Evolutionary conservation across 2,888 invertebrate genomes (phyloP).

Genomic region (Lithophane ornitopus): DNA sequence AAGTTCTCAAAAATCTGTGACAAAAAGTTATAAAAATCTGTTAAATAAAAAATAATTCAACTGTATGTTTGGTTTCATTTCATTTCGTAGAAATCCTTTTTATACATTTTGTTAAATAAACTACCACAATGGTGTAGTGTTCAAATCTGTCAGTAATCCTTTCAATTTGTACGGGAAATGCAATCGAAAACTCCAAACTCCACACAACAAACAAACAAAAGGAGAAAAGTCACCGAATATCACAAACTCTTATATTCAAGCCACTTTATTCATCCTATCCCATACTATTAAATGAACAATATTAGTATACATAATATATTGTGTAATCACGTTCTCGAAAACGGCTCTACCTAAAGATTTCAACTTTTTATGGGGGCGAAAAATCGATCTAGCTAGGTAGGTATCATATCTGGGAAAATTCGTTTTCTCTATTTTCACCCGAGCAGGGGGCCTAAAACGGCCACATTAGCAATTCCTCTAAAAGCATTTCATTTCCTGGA

Average conservation of each 20-base stretch:
- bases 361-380: too few species aligned
- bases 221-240: background rate
- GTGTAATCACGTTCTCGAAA: too few species aligned
- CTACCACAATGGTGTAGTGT: background rate
- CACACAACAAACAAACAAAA: background rate
- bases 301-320: too few species aligned
- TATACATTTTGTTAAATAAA: background rate
- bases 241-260: background rate
- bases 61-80: conserved; percentile 72
- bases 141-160: background rate
- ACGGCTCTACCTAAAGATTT: too few species aligned
- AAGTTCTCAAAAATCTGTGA: conserved; percentile 70
- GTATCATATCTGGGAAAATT: too few species aligned
- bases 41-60: conserved; percentile 88
- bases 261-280: too few species aligned
- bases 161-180: background rate
- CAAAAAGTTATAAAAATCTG: conserved; percentile 84
- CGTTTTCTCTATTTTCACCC: too few species aligned
- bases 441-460: too few species aligned
- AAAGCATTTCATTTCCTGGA: too few species aligned
- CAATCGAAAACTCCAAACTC: background rate
- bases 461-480: too few species aligned
- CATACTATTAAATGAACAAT: too few species aligned
- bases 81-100: background rate
- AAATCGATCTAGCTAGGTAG: too few species aligned